Percentiles rank a stretch among this genome's conserved stretches.
phyloP scores from a whole-genome alignment of 2,888 invertebrate species.

The Clostera curtula region DNA sequence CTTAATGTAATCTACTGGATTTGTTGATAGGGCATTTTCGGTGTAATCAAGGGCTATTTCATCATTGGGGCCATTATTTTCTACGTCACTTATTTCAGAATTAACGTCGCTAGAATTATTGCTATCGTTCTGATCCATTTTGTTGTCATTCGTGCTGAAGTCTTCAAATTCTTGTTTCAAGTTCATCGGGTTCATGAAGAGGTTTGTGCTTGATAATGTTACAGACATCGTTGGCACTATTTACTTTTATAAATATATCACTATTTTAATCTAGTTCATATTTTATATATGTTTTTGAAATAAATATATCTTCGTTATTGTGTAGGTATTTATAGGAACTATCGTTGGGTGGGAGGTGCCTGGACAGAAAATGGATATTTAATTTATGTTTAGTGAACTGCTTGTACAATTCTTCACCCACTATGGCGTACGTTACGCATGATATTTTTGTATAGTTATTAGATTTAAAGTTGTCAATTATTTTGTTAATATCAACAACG shows the following conservation, averaged over 20 bases:
- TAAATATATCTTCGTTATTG: slow-evolving; percentile 67
- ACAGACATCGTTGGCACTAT: slow-evolving; percentile 63
- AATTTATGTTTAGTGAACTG: not conserved
- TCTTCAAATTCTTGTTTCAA: slow-evolving; percentile 64
- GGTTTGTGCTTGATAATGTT: slow-evolving; percentile 52
- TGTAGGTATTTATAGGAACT: slow-evolving; percentile 75
- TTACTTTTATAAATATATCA: slow-evolving; percentile 40
- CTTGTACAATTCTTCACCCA: slow-evolving; percentile 36
- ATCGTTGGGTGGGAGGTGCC: slow-evolving; percentile 73
- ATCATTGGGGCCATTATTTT: slow-evolving; percentile 51
- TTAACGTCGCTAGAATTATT: slow-evolving; percentile 57
- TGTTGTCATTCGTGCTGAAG: slow-evolving; percentile 44
- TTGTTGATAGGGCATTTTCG: slow-evolving; percentile 51
- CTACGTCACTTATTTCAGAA: slow-evolving; percentile 62
- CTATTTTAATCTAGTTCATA: slow-evolving; percentile 43
- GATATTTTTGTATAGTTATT: too few relatives aligned
- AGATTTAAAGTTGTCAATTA: too few relatives aligned
- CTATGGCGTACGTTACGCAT: slow-evolving; percentile 15
- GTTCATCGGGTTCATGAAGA: slow-evolving; percentile 56
- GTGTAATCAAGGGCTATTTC: slow-evolving; percentile 55
- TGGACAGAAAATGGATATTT: slow-evolving; percentile 41
- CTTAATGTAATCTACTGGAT: slow-evolving; percentile 66
- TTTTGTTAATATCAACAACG: too few relatives aligned
- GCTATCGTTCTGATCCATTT: slow-evolving; percentile 51
- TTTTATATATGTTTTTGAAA: slow-evolving; percentile 50